phyloP scores from a whole-genome alignment of 2,797 vertebrate genomes.

The Myripristis murdjan region DNA sequence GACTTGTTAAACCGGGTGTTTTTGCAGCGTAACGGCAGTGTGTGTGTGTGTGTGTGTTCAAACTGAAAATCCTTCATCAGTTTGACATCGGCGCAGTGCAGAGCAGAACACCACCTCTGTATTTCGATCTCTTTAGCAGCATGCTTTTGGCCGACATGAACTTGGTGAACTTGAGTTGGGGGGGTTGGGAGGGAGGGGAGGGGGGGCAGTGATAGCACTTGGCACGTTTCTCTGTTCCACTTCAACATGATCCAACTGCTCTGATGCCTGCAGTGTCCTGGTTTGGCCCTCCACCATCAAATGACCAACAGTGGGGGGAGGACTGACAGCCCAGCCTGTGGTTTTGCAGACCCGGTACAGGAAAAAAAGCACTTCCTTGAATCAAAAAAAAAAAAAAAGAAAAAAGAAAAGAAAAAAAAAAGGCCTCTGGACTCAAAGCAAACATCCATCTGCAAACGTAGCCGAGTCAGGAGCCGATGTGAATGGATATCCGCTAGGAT shows the following conservation, averaged over 20 bases:
- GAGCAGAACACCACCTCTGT: slow-evolving; percentile 10
- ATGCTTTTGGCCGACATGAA: slow-evolving; percentile 54
- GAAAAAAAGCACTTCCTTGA: neutral
- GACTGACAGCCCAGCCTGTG: slow-evolving; percentile 52
- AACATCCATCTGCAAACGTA: neutral
- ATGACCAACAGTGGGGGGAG: slow-evolving; percentile 61
- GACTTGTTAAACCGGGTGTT: no score
- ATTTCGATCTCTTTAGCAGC: slow-evolving; percentile 27
- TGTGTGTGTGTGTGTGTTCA: no score
- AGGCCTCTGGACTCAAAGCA: slow-evolving; percentile 8
- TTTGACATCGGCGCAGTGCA: neutral
- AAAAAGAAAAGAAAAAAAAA: no score
- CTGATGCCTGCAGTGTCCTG: slow-evolving; percentile 70
- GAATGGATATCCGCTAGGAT: neutral
- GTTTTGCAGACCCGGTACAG: slow-evolving; percentile 35
- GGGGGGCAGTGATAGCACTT: slow-evolving; percentile 42
- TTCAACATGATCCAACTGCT: slow-evolving; percentile 71
- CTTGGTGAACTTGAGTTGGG: slow-evolving; percentile 54
- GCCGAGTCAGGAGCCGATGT: slow-evolving; percentile 3
- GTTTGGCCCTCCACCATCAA: slow-evolving; percentile 59
- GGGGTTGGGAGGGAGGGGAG: slow-evolving; percentile 27
- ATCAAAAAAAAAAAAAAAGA: slow-evolving; percentile 10
- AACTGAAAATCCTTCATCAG: neutral
- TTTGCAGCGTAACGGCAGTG: no score
- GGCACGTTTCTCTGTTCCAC: slow-evolving; percentile 66